phyloP scores from a whole-genome alignment of 2,797 vertebrate genomes.

The Silurus aristotelis region DNA sequence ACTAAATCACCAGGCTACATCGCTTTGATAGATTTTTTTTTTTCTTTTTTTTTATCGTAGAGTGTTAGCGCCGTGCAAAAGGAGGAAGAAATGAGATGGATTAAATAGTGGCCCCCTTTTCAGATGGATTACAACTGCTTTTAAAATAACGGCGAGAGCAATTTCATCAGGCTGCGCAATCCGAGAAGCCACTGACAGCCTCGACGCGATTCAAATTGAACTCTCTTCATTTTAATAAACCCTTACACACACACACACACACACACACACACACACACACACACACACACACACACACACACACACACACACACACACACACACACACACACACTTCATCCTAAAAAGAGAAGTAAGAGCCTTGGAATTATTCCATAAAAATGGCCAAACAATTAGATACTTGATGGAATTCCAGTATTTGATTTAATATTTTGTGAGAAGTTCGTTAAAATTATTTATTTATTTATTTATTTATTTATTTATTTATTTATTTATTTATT shows the following conservation, averaged over 20 bases:
- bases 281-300: conserved; percentile 33
- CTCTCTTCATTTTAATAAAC: conserved; percentile 80
- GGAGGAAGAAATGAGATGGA: conserved; percentile 82
- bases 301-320: conserved; percentile 55
- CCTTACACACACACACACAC: conserved; percentile 57
- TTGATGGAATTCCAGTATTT: conserved; percentile 55
- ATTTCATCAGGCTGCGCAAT: conserved; percentile 79
- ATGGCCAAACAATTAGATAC: conserved; percentile 51
- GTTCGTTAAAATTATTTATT: conserved; percentile 33
- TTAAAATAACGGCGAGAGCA: conserved; percentile 84
- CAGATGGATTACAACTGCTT: conserved; percentile 86
- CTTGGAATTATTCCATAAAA: not conserved
- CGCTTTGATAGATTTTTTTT: conserved; percentile 77
- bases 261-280: conserved; percentile 32
- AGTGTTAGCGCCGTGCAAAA: conserved; percentile 72
- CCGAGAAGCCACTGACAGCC: conserved; percentile 78
- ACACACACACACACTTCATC: conserved; percentile 27
- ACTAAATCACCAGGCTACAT: conserved; percentile 80
- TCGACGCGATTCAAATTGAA: conserved; percentile 79
- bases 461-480: not conserved
- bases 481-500: not conserved
- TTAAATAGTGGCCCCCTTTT: conserved; percentile 77
- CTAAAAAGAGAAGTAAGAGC: not conserved
- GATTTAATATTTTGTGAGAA: conserved; percentile 49
- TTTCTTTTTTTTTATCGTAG: conserved; percentile 66